A percentile compares a stretch with the other conserved stretches of the same genome.
Evolutionary conservation across 1,140 invertebrate genomes (phyloP).

Genomic region (Heliconius melpomene): DNA sequence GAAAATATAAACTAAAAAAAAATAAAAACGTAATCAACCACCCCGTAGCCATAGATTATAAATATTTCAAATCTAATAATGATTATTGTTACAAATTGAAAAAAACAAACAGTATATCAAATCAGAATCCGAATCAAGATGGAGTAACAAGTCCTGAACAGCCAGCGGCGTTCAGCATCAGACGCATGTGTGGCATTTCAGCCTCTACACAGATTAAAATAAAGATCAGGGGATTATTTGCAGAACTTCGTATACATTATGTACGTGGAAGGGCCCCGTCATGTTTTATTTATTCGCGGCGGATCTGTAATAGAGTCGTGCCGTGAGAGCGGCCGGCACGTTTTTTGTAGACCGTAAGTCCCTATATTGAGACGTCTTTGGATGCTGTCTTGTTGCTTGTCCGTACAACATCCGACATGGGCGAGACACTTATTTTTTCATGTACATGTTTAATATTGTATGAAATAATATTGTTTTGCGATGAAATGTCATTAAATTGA

Average conservation of each 20-base stretch:
- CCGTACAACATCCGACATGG: slow-evolving; percentile 71
- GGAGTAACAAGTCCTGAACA: slow-evolving; percentile 62
- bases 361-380: slow-evolving; percentile 77
- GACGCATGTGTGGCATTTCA: slow-evolving; percentile 24
- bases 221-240: slow-evolving; percentile 32
- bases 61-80: slow-evolving; percentile 37
- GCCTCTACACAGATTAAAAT: slow-evolving; percentile 39
- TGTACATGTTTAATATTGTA: slow-evolving; percentile 28
- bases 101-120: slow-evolving; percentile 51
- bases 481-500: not conserved
- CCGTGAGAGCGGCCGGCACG: slow-evolving; percentile 72
- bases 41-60: slow-evolving; percentile 34
- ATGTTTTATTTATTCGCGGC: slow-evolving; percentile 80
- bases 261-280: slow-evolving; percentile 76
- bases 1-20: not conserved
- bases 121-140: slow-evolving; percentile 71
- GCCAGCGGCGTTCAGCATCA: slow-evolving; percentile 17
- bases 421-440: slow-evolving; percentile 70
- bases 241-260: slow-evolving; percentile 57
- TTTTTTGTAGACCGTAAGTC: slow-evolving; percentile 73
- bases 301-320: slow-evolving; percentile 79
- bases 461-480: not conserved
- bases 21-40: not conserved
- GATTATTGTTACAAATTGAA: slow-evolving; percentile 39
- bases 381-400: slow-evolving; percentile 78